Evolutionary conservation across 2,888 invertebrate genomes (phyloP), one percentile per base, ranked within the genome.

Genomic region (Colletes collaris): DNA sequence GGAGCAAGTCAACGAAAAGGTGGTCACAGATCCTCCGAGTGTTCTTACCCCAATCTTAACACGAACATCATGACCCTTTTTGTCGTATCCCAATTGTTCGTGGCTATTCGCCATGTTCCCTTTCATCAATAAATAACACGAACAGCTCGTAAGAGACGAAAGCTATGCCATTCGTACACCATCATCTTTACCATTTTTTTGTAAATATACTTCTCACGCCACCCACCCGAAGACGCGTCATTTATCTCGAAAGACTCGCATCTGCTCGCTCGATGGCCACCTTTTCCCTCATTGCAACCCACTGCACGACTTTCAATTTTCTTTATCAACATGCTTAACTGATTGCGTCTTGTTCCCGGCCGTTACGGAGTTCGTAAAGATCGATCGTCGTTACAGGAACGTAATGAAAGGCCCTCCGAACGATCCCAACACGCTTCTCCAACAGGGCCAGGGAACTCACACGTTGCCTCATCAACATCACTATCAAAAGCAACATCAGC

Each of bases 351-450:
- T 53, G 62, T 70, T 56, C 59, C 46, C 27, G 69, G 62, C 8
- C 55, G 49, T 49, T 58, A 53, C 50, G 73, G 56, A 40, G 56
- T 55, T 52, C 66, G 66, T 81, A 80, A 81, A 75, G 56, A 81
- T 82, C 82, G 67, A 74, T 82, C 82, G 73, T 84, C 68, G 68
- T 84, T 87, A 35, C 86, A 92, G 92, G 78, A 94, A 94, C 86
- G 93, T 95, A 50, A 94, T 96, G 67, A 95, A 95, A 78, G 95
- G 95, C 0, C 95, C 95, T 71, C 95, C 95, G 4, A 93, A 94
- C 66, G 95, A 95, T 81, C 93, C 95, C 19, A 95, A 95, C 89
- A 75, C 92, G 78, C 72, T 91, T 66, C 86, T 90, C 67, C 88
- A 90, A 83, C 90, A 91, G 86, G 90, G 90, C 69, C 91, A 92